These are phyloP conservation scores for Bugulina stolonifera DNA, from an alignment of 2,888 invertebrate species.

Conservation along the genomic window DNA sequence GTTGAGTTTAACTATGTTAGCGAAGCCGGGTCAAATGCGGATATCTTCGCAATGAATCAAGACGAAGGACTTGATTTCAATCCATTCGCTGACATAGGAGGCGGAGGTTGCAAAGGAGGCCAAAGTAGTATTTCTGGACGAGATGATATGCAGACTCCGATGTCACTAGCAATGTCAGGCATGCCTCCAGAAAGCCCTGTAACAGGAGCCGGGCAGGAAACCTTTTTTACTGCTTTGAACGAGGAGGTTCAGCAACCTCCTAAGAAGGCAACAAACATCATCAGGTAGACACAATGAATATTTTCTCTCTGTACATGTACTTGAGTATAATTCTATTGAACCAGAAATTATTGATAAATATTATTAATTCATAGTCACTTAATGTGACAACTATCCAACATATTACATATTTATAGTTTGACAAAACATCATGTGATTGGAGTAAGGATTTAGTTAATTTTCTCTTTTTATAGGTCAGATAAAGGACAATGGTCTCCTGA, in stretches of 20 bases:
- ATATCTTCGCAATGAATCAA: slow-evolving; percentile 1
- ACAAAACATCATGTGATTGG: too few species aligned
- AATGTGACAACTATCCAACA: too few species aligned
- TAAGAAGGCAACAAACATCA: neutral
- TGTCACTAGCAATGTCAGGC: slow-evolving; percentile 3
- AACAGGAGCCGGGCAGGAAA: neutral
- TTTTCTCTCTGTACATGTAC: too few species aligned
- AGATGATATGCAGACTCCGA: slow-evolving; percentile 3
- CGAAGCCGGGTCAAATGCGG: neutral
- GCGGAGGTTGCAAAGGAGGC: neutral
- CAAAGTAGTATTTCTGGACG: neutral
- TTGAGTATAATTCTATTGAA: too few species aligned
- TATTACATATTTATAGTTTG: too few species aligned
- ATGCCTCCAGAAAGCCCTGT: neutral
- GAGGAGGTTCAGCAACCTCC: neutral
- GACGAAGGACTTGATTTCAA: neutral
- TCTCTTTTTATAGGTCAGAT: slow-evolving; percentile 30
- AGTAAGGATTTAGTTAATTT: neutral
- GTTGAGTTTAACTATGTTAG: slow-evolving; percentile 37
- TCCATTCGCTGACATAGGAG: slow-evolving; percentile 13
- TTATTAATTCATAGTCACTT: too few species aligned
- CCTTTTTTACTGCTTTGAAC: slow-evolving; percentile 9
- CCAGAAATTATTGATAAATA: too few species aligned
- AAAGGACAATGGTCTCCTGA: slow-evolving; percentile 41
- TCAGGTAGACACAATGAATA: too few species aligned